Evolutionary conservation across 2,888 invertebrate genomes (phyloP), one percentile per base, ranked within the genome.

Genomic region (Axea sp.): DNA sequence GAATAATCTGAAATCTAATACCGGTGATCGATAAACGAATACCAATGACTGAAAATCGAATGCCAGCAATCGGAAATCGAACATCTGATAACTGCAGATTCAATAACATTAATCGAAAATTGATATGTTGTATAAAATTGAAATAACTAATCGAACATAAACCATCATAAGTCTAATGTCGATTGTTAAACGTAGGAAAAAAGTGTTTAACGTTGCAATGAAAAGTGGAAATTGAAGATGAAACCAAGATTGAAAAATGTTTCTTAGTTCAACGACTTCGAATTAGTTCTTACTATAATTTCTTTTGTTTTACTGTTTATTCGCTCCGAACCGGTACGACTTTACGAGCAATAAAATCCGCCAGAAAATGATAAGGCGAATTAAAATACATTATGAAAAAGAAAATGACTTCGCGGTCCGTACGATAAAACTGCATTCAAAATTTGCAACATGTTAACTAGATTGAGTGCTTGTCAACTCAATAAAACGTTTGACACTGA

Each of bases 341-440:
- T 69, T 64, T 71, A 64, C 35, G 71, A 26, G 49, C 57, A 62
- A 53, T 64, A 64, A 62, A 71, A 62, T 12, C 39, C 33, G 30
- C n/a, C 55, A 37, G 47, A 62, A 55, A 47, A 47, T 47, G 71
- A 71, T 71, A 71, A 71, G 55, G 19, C 30, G 33, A 71, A 55
- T 62, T 33, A 55, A 55, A 19, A 49, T 15, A 64, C 43, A 24
- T 37, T 64, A 47, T 57, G 47, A 49, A 68, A 53, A 45, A 47
- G 55, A 71, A 47, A 55, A 55, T 24, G 15, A 28, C 41, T 53
- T 55, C 22, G 22, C 9, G 12, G 31, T 28, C 12, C 2, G 15
- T 26, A 19, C 15, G 60, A 69, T 62, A 60, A 62, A 53, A 17
- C 17, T 35, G 37, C 11, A 43, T 11, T 30, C 30, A 14, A 35